Conservation (phyloP, 2,888 invertebrate genomes). For the Synanthedon formicaeformis region DNA sequence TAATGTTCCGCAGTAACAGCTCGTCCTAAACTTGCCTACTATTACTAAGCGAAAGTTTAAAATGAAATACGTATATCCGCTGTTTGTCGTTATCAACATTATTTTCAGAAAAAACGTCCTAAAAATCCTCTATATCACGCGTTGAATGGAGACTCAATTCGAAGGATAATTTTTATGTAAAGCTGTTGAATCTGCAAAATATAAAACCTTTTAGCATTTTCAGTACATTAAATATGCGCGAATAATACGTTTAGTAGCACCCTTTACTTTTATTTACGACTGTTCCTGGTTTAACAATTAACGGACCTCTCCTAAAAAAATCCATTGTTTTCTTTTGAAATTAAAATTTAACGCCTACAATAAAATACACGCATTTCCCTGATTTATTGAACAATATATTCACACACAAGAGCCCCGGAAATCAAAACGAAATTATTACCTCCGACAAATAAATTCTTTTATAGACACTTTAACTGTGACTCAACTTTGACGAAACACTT, state of each 20-base stretch:
- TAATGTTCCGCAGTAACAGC: too few relatives aligned
- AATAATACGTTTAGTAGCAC: conserved; percentile 69
- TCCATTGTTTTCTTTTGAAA: conserved; percentile 47
- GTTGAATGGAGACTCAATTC: conserved; percentile 51
- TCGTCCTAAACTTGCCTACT: too few relatives aligned
- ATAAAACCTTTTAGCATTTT: conserved; percentile 58
- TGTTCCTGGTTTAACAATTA: conserved; percentile 50
- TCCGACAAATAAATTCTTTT: too few relatives aligned
- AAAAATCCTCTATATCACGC: conserved; percentile 29
- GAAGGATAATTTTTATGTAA: conserved; percentile 49
- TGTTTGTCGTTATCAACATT: background rate
- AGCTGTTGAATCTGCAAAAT: conserved; percentile 55
- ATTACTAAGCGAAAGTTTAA: too few relatives aligned
- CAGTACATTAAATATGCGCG: conserved; percentile 67
- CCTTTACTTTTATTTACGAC: conserved; percentile 65
- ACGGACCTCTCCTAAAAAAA: conserved; percentile 45
- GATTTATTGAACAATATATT: too few relatives aligned
- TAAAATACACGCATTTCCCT: too few relatives aligned
- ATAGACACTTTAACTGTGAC: background rate
- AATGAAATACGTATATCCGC: background rate
- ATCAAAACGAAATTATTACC: too few relatives aligned
- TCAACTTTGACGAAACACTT: conserved; percentile 1
- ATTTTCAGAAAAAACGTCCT: background rate
- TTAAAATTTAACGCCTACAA: conserved; percentile 19
- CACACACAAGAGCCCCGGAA: too few relatives aligned